These are phyloP conservation scores for Psittacula cyanocephala DNA, from an alignment of 2,113 vertebrate species.

Conservation along the genomic window DNA sequence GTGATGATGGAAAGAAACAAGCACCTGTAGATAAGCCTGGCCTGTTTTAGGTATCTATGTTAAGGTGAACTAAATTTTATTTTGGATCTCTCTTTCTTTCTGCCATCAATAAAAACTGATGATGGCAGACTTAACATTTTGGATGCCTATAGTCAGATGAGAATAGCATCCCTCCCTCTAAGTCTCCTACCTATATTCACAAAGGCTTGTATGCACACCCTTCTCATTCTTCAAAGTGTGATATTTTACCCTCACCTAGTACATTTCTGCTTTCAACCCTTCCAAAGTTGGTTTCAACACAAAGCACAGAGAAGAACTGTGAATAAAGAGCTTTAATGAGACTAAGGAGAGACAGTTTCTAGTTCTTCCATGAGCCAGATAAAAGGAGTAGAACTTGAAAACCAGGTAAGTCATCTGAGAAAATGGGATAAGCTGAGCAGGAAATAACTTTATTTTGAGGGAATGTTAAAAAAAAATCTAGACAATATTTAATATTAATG, in stretches of 20 bases:
- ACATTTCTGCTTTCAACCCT: not conserved
- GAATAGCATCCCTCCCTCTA: not conserved
- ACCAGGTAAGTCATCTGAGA: not conserved
- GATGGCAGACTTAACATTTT: not conserved
- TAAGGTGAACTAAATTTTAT: not conserved
- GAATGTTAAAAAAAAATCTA: not conserved
- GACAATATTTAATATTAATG: not conserved
- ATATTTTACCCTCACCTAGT: not conserved
- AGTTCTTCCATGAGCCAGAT: not conserved
- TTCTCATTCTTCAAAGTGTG: not conserved
- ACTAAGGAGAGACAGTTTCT: not conserved
- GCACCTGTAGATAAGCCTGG: not conserved
- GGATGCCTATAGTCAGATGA: not conserved
- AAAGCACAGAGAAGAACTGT: not conserved
- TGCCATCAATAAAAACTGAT: not conserved
- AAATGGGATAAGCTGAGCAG: not conserved
- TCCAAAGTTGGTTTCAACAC: not conserved
- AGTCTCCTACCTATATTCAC: not conserved
- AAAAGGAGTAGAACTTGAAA: not conserved
- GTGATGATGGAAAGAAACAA: not conserved
- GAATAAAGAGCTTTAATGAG: not conserved
- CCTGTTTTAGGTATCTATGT: not conserved
- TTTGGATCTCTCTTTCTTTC: not conserved
- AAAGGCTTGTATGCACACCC: not conserved
- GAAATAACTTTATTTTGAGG: not conserved